Evolutionary conservation across 2,888 invertebrate genomes (phyloP).

Genomic region (Steinernema carpocapsae): DNA sequence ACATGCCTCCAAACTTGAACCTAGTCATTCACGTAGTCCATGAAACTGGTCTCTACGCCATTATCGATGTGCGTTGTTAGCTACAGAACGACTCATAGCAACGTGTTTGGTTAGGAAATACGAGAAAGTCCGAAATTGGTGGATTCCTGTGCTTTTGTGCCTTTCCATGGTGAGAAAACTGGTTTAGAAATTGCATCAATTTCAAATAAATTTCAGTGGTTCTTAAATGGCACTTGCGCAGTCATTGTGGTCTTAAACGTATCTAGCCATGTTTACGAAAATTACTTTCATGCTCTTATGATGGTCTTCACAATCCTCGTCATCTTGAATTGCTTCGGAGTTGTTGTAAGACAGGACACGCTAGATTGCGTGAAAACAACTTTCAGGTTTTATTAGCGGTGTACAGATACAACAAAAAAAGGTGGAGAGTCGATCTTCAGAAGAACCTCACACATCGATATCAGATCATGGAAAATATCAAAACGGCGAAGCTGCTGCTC

Average conservation of each 20-base stretch:
- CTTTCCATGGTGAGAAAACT: neutral
- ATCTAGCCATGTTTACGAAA: neutral
- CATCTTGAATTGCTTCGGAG: slow-evolving; percentile 3
- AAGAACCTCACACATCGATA: neutral
- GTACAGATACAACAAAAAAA: neutral
- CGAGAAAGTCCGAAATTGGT: slow-evolving; percentile 4
- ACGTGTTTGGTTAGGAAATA: neutral
- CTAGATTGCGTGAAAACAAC: neutral
- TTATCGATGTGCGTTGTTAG: neutral
- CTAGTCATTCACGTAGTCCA: neutral
- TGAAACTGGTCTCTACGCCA: neutral
- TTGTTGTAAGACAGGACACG: neutral
- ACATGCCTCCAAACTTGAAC: neutral
- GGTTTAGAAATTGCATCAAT: neutral
- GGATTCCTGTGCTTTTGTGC: neutral
- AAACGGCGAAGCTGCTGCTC: neutral
- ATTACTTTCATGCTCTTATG: neutral
- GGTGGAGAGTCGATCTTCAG: neutral
- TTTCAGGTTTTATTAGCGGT: neutral
- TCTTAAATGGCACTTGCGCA: neutral
- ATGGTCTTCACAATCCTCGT: neutral
- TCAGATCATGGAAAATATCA: neutral
- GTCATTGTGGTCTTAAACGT: neutral
- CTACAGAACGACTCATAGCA: neutral
- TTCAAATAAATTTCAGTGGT: neutral